A percentile compares a stretch with the other conserved stretches of the same genome.
These are phyloP conservation scores for Crocuta crocuta DNA, from an alignment of 2,113 vertebrate genomes.

Conservation along the genomic window DNA sequence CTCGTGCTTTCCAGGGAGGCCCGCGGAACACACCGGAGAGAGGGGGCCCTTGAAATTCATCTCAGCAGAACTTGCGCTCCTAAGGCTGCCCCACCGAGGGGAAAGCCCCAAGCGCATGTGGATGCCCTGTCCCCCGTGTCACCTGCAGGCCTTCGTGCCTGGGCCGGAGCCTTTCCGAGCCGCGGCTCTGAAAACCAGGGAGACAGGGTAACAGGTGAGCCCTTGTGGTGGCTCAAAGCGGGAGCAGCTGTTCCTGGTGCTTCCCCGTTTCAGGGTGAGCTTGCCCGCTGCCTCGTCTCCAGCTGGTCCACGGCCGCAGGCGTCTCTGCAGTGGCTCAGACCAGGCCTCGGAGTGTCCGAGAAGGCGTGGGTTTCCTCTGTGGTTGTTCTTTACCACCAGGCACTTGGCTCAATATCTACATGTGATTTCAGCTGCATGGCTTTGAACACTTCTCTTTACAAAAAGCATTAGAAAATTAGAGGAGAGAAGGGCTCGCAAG, in stretches of 20 bases:
- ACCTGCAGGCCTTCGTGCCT: fast-evolving
- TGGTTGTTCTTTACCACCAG: neutral
- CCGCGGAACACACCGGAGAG: fast-evolving
- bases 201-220: neutral
- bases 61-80: neutral
- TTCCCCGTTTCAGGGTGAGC: neutral
- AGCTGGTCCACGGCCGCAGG: neutral
- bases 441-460: neutral
- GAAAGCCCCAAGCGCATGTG: fast-evolving
- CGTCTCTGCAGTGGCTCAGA: neutral
- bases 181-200: neutral
- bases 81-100: too few species aligned
- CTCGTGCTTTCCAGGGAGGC: too few species aligned
- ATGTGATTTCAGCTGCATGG: neutral
- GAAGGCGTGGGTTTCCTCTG: neutral
- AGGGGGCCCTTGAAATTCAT: neutral
- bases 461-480: neutral
- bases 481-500: neutral
- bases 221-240: fast-evolving
- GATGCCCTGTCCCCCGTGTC: neutral
- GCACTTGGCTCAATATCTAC: neutral
- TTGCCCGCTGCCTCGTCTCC: neutral
- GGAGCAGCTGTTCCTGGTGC: neutral
- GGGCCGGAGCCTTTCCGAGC: neutral
- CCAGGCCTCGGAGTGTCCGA: fast-evolving